These are phyloP conservation scores for Rhinichthys klamathensis DNA, from an alignment of 2,113 vertebrate species.

Conservation along the genomic window DNA sequence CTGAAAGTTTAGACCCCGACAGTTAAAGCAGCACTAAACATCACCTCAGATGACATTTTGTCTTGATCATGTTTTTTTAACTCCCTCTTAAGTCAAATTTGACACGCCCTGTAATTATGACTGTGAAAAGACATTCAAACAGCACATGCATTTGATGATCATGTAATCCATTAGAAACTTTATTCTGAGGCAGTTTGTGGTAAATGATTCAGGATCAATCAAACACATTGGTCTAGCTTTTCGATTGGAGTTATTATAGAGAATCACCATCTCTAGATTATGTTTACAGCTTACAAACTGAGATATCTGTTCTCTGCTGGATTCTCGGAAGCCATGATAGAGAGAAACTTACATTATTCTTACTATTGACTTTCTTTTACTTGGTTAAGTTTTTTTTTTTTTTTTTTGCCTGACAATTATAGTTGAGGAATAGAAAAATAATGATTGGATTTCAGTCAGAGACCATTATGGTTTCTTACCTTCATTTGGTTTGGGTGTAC, in stretches of 20 bases:
- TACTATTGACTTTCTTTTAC: background rate
- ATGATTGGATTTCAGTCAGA: slow-evolving; percentile 34
- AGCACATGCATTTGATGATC: background rate
- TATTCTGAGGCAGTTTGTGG: background rate
- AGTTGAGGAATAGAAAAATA: slow-evolving; percentile 31
- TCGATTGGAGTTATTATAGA: slow-evolving; percentile 7
- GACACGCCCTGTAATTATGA: slow-evolving; percentile 28
- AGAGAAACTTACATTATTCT: background rate
- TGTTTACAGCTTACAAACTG: slow-evolving; percentile 14
- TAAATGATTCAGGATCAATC: slow-evolving; percentile 18
- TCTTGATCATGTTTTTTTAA: slow-evolving; percentile 17
- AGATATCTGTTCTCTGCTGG: background rate
- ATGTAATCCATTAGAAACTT: background rate
- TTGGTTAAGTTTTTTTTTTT: no score
- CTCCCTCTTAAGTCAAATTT: slow-evolving; percentile 15
- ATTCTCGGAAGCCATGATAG: background rate
- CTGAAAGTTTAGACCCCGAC: background rate
- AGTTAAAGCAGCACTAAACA: background rate
- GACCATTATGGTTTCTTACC: slow-evolving; percentile 18
- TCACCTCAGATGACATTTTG: slow-evolving; percentile 38
- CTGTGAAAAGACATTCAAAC: slow-evolving; percentile 11
- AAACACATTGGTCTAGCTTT: background rate
- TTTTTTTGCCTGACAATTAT: background rate
- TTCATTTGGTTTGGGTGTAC: slow-evolving; percentile 6
- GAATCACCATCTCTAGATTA: background rate